phyloP scores from a whole-genome alignment of 2,113 vertebrate genomes.

The Eolophus roseicapilla region DNA sequence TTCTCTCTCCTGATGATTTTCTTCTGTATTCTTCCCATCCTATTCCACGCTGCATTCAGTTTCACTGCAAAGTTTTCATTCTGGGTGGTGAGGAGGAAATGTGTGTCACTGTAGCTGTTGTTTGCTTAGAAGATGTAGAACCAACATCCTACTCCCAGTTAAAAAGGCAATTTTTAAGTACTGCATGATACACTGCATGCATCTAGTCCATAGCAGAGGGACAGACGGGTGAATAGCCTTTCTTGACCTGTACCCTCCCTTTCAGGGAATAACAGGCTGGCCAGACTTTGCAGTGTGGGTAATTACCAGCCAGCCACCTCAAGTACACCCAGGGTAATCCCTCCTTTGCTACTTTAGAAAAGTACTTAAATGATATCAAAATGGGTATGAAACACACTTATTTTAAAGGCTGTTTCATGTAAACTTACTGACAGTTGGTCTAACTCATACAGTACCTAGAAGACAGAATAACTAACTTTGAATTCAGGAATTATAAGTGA shows the following conservation, averaged over 20 bases:
- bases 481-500: neutral
- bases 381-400: neutral
- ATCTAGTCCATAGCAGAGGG: neutral
- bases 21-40: neutral
- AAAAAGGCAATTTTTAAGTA: neutral
- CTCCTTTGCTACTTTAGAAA: neutral
- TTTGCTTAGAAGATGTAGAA: neutral
- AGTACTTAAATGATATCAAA: neutral
- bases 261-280: neutral
- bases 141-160: neutral
- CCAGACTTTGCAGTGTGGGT: neutral
- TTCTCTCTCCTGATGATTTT: neutral
- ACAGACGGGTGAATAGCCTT: neutral
- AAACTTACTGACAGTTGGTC: neutral
- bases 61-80: neutral
- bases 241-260: neutral
- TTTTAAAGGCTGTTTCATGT: neutral
- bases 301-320: neutral
- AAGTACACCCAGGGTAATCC: neutral
- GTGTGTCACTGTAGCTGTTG: neutral
- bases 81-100: neutral
- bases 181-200: neutral
- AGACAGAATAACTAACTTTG: neutral
- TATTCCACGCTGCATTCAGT: neutral
- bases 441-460: neutral